Conservation (phyloP, 2,888 invertebrate genomes). For the Diarsia dahlii region DNA sequence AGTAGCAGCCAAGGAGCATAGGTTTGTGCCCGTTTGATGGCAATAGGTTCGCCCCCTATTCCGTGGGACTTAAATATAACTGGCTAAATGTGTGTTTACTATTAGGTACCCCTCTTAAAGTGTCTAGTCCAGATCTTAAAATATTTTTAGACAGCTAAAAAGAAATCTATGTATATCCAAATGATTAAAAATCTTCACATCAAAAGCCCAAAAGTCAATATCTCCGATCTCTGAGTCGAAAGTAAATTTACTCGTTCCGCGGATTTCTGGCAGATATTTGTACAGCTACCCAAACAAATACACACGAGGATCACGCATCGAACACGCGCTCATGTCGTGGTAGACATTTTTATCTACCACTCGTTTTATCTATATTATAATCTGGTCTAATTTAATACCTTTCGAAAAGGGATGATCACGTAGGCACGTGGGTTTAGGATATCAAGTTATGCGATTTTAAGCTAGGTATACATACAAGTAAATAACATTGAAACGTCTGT, state of each 20-base stretch:
- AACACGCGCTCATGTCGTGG: slow-evolving; percentile 8
- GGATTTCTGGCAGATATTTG: neutral
- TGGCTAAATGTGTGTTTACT: no score
- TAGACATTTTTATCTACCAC: slow-evolving; percentile 27
- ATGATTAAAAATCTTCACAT: neutral
- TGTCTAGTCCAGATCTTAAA: neutral
- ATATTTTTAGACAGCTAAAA: neutral
- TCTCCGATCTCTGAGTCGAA: neutral
- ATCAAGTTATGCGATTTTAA: neutral
- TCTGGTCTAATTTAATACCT: slow-evolving; percentile 10
- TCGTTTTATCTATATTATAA: slow-evolving; percentile 3
- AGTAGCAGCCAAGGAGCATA: no score
- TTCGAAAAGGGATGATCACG: neutral
- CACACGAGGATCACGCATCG: neutral
- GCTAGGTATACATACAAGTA: no score
- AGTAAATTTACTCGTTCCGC: neutral
- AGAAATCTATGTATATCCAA: neutral
- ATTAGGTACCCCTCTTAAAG: no score
- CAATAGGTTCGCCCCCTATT: no score
- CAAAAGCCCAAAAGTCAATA: neutral
- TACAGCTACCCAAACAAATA: neutral
- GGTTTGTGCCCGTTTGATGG: no score
- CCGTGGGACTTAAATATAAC: no score
- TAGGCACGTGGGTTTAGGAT: neutral
- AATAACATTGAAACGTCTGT: no score